These are phyloP conservation scores for Hydrophis major DNA, from an alignment of 2,797 vertebrate species.

Conservation along the genomic window DNA sequence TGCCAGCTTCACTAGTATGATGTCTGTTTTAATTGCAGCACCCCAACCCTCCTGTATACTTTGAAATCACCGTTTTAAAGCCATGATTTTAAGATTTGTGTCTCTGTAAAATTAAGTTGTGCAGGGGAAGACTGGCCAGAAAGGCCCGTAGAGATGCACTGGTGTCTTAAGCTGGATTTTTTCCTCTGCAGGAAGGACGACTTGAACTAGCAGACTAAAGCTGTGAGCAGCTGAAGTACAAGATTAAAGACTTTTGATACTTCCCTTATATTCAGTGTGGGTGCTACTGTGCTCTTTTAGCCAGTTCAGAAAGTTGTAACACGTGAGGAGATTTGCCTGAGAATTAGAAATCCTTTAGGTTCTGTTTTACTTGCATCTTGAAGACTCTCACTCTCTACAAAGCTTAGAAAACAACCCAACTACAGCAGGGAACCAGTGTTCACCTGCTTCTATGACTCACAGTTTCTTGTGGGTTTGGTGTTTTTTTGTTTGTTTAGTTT, in stretches of 20 bases:
- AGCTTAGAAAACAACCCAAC: constrained; percentile 52
- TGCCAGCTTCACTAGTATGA: constrained; percentile 70
- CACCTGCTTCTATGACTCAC: constrained; percentile 70
- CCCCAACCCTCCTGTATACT: constrained; percentile 58
- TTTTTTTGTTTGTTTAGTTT: constrained; percentile 44
- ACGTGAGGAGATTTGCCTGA: constrained; percentile 49
- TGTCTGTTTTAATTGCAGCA: constrained; percentile 77
- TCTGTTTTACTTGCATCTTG: constrained; percentile 60
- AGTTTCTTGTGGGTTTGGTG: constrained; percentile 55
- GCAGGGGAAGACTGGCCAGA: constrained; percentile 51
- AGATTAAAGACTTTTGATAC: constrained; percentile 63
- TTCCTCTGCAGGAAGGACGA: constrained; percentile 58
- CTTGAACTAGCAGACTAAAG: constrained; percentile 59
- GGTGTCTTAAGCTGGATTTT: constrained; percentile 28
- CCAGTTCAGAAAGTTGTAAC: constrained; percentile 59
- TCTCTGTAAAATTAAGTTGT: constrained; percentile 75
- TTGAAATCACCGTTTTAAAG: constrained; percentile 72
- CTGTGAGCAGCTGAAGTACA: constrained; percentile 48
- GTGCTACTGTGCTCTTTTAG: constrained; percentile 57
- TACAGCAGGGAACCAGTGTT: constrained; percentile 54
- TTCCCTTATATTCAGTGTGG: constrained; percentile 55
- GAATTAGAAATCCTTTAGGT: constrained; percentile 32
- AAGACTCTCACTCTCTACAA: constrained; percentile 67
- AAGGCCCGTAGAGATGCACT: neutral
- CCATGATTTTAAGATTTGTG: constrained; percentile 77